Conservation (phyloP, 1,140 invertebrate species). For the Pseudachorutes palmiensis region DNA sequence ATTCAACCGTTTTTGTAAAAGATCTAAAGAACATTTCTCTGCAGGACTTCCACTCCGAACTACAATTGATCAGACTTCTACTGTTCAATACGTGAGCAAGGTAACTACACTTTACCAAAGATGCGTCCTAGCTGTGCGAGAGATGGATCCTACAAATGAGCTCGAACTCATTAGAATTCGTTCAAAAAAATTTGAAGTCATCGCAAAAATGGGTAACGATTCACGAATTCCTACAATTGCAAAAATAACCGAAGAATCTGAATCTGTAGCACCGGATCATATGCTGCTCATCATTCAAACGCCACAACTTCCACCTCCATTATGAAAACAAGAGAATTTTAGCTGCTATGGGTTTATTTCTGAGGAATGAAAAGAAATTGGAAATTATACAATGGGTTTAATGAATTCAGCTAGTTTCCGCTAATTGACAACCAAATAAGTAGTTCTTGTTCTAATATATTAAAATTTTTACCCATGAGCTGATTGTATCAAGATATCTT, state of each 20-base stretch:
- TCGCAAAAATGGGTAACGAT: constrained; percentile 71
- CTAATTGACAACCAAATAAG: no score
- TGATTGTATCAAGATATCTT: background rate
- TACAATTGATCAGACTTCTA: constrained; percentile 90
- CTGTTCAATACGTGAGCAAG: constrained; percentile 85
- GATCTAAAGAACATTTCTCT: background rate
- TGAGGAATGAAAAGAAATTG: no score
- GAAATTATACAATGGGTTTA: no score
- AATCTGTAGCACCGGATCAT: background rate
- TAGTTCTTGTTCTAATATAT: no score
- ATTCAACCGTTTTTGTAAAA: no score
- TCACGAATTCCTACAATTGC: background rate
- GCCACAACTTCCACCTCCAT: background rate
- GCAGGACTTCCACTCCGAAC: constrained; percentile 82
- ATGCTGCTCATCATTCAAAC: constrained; percentile 5
- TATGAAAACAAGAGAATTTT: background rate
- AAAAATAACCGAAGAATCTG: background rate
- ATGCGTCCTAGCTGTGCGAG: constrained; percentile 58
- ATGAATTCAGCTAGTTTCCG: no score
- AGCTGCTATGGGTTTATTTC: no score
- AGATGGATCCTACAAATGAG: constrained; percentile 94
- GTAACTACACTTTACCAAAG: constrained; percentile 66
- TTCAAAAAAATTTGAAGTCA: constrained; percentile 95
- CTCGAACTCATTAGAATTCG: constrained; percentile 87
- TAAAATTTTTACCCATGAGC: no score